Percentiles rank a stretch among this genome's conserved stretches.
Evolutionary conservation across 2,797 vertebrate genomes (phyloP).

Genomic region (Amblyraja radiata): DNA sequence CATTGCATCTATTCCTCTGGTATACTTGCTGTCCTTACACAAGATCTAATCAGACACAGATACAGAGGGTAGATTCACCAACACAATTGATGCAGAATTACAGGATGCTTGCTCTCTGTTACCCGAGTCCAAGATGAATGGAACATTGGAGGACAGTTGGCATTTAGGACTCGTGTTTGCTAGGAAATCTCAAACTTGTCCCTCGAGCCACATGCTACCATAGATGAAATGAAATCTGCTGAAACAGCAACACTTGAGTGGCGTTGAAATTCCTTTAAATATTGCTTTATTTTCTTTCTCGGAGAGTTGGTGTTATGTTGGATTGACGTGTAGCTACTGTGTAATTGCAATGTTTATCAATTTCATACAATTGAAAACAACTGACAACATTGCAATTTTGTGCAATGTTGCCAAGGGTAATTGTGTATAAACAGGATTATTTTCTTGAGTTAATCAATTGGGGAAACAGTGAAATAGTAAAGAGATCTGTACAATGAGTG

Average conservation of each 20-base stretch:
- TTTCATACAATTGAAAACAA: background rate
- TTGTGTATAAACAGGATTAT: background rate
- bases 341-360: background rate
- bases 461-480: background rate
- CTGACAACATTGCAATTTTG: background rate
- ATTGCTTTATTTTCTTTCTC: conserved; percentile 1
- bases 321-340: background rate
- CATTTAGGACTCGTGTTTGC: too few species aligned
- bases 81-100: too few species aligned
- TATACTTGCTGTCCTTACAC: too few species aligned
- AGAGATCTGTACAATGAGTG: background rate
- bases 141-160: too few species aligned
- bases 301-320: background rate
- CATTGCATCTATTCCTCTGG: too few species aligned
- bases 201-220: too few species aligned
- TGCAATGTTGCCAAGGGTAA: background rate
- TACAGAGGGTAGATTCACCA: too few species aligned
- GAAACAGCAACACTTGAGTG: too few species aligned
- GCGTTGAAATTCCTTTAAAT: background rate
- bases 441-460: background rate
- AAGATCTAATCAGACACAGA: too few species aligned
- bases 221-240: background rate
- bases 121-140: too few species aligned
- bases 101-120: too few species aligned
- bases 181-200: too few species aligned